phyloP scores from a whole-genome alignment of 2,113 vertebrate species.

The Coreoperca whiteheadi region DNA sequence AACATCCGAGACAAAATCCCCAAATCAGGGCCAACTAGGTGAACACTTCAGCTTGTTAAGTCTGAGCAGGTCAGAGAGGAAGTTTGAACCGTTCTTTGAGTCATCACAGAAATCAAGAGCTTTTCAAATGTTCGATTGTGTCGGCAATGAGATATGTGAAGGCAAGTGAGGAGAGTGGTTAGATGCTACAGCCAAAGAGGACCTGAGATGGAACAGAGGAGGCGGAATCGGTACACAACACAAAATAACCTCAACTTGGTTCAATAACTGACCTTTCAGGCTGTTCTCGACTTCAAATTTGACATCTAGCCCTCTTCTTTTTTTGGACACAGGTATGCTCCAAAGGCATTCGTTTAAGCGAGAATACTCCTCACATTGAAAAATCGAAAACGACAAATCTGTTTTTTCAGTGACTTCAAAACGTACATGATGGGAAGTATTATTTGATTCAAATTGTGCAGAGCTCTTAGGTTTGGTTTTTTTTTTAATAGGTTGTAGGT shows the following conservation, averaged over 20 bases:
- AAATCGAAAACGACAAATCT: background rate
- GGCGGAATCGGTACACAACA: background rate
- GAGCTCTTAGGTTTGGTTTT: too few species aligned
- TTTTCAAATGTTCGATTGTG: background rate
- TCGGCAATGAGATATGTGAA: background rate
- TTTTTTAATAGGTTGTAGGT: too few species aligned
- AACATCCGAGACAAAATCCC: slow-evolving; percentile 6
- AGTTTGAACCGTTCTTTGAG: background rate
- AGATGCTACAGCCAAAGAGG: slow-evolving; percentile 5
- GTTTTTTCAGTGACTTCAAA: background rate
- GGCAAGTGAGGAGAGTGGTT: background rate
- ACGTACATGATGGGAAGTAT: too few species aligned
- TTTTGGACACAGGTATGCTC: background rate
- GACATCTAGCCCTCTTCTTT: background rate
- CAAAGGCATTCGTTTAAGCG: background rate
- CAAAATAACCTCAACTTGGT: background rate
- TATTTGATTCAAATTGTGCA: too few species aligned
- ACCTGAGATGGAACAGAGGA: background rate
- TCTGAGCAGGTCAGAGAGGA: background rate
- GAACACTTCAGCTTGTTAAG: background rate
- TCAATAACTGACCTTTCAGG: background rate
- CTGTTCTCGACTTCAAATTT: background rate
- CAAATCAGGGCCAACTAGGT: background rate
- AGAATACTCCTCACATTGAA: background rate
- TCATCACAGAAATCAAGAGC: background rate